phyloP scores from a whole-genome alignment of 2,113 vertebrate species.

The Apistogramma diplotaenia region DNA sequence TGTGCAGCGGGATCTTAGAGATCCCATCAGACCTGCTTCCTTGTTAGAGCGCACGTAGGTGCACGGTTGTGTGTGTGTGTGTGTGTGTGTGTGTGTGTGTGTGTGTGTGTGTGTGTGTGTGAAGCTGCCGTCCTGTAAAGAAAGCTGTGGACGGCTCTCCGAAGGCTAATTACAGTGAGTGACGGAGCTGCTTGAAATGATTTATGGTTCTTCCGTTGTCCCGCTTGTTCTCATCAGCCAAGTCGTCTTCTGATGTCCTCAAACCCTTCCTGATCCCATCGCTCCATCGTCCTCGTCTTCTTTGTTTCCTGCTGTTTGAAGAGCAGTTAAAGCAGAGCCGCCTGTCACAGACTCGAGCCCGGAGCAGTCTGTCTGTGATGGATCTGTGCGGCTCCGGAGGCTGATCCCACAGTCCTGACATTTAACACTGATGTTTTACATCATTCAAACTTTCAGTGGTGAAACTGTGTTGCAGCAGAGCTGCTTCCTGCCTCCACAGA shows the following conservation, averaged over 20 bases:
- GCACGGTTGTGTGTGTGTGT: not conserved
- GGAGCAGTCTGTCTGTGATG: not conserved
- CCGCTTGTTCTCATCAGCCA: constrained; percentile 21
- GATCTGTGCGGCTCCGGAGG: not conserved
- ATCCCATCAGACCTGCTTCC: constrained; percentile 20
- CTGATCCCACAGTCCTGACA: not conserved
- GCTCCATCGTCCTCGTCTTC: not conserved
- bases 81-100: not conserved
- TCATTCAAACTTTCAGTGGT: constrained; percentile 33
- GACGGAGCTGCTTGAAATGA: constrained; percentile 36
- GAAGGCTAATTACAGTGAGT: constrained; percentile 43
- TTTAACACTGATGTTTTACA: constrained; percentile 18
- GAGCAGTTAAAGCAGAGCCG: not conserved
- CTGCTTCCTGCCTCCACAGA: not conserved
- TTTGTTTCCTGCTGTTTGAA: not conserved
- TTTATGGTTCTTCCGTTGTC: constrained; percentile 35
- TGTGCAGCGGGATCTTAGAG: constrained; percentile 16
- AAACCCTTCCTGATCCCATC: constrained; percentile 6
- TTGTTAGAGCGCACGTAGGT: not conserved
- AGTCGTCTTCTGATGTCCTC: constrained; percentile 11
- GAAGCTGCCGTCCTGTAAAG: not conserved
- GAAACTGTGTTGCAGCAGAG: not conserved
- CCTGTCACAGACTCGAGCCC: no score
- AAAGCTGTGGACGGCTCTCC: not conserved
- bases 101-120: not conserved